Base-by-base conservation (phyloP, 1,140 invertebrate species). In the Augochlora pura region DNA sequence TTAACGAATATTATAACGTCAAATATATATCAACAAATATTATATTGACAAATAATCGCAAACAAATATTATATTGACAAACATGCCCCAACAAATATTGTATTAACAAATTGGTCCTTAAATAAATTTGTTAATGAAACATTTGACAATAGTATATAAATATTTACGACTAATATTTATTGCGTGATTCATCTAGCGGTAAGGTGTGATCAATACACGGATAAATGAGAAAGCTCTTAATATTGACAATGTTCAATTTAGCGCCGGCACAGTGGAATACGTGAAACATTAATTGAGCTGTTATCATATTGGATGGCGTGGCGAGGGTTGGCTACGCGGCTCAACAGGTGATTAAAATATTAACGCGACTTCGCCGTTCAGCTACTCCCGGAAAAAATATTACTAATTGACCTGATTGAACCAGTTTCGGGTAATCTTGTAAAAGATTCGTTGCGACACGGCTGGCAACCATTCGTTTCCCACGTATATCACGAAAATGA, bases 341-440 rank as follows among this genome's bases (percentile, higher is more conserved):
- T 81, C 80, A 81, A 81, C 80, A 81, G 80, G 80, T 81, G 80
- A 81, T 77, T 81, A 77, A 81, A 81, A 60, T 71, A 71, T 77
- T 78, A 72, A 78, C 67, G n/a, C 4, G 49, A 54, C 10, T 57
- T 57, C 16, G n/a, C 8, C 18, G 46, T 14, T 46, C 18, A 73
- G 8, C 18, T 49, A 18, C 14, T 1, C 25, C 21, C 8, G 14
- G 10, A 6, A 70, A 25, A 57, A 54, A n/a, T 54, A 12, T 25
- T 32, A 52, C 52, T 21, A n/a, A 2, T 32, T 32, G 27, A 32
- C 2, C 18, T 5, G 25, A 18, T 16, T 18, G 4, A 18, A 32
- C 7, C 27, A 32, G 38, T 38, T 10, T 5, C 10, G 12, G n/a
- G n/a, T n/a, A 32, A 8, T 5, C 8, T 38, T 38, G 27, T 63